Percentiles rank a stretch among this genome's conserved stretches.
Evolutionary conservation across 2,888 invertebrate species (phyloP).

Genomic region (Pyrgus malvae): DNA sequence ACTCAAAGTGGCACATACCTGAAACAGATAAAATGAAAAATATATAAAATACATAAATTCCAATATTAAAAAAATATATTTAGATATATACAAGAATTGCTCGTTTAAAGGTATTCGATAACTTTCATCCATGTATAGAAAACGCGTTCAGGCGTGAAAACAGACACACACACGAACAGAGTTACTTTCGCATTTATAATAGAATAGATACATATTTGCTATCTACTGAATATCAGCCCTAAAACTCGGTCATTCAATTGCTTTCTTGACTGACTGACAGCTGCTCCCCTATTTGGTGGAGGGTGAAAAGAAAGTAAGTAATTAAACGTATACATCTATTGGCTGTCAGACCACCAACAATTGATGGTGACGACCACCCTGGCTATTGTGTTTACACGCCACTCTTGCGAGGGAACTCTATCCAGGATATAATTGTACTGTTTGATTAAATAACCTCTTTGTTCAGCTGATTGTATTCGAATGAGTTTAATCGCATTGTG

Average conservation of each 20-base stretch:
- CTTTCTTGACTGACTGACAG: slow-evolving; percentile 30
- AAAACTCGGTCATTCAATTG: slow-evolving; percentile 25
- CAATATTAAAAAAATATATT: no score
- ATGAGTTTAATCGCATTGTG: slow-evolving; percentile 5
- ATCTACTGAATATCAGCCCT: neutral
- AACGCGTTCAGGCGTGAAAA: no score
- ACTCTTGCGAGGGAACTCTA: slow-evolving; percentile 51
- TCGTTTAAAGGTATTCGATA: no score
- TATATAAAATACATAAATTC: neutral
- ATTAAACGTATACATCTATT: slow-evolving; percentile 59
- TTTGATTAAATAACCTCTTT: slow-evolving; percentile 57
- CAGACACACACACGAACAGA: no score
- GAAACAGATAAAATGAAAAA: slow-evolving; percentile 48
- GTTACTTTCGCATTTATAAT: no score
- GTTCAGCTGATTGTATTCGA: slow-evolving; percentile 36
- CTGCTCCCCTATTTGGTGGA: slow-evolving; percentile 18
- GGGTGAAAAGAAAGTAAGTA: slow-evolving; percentile 55
- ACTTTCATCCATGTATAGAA: no score
- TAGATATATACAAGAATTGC: no score
- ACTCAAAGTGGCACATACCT: slow-evolving; percentile 62
- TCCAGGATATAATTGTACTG: slow-evolving; percentile 53
- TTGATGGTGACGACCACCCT: slow-evolving; percentile 66
- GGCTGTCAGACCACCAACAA: slow-evolving; percentile 54
- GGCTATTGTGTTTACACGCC: slow-evolving; percentile 68
- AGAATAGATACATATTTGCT: no score